Evolutionary conservation across 64 coral and sea anemone genomes (phyloP).

Genomic region (Hydrozoanthus tunicans): DNA sequence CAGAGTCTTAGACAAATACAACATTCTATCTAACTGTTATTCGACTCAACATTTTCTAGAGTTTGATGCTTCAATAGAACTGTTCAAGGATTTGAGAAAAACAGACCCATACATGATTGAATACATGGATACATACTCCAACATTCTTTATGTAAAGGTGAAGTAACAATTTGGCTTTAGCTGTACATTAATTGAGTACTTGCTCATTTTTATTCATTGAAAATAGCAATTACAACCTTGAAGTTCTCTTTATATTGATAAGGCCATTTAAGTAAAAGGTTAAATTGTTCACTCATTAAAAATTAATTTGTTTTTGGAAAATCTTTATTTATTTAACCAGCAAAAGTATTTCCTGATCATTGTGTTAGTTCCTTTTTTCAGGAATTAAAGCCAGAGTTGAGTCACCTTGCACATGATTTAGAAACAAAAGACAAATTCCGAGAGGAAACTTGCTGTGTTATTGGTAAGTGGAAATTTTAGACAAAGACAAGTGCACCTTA

Average conservation of each 20-base stretch:
- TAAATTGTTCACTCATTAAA: no score
- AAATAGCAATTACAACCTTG: no score
- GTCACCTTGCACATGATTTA: slow-evolving; percentile 91
- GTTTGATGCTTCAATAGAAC: slow-evolving; percentile 86
- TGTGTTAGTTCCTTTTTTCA: neutral
- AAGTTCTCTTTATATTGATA: no score
- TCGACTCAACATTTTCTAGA: slow-evolving; percentile 55
- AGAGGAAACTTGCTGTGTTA: slow-evolving; percentile 98
- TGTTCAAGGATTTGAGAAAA: slow-evolving; percentile 85
- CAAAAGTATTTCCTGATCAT: no score
- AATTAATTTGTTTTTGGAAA: no score
- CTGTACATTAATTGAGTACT: no score
- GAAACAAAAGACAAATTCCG: slow-evolving; percentile 90
- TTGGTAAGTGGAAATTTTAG: slow-evolving; percentile 56
- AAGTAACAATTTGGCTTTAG: neutral
- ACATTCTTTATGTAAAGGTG: slow-evolving; percentile 97
- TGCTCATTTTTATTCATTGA: no score
- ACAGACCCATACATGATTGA: slow-evolving; percentile 89
- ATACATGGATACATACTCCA: slow-evolving; percentile 90
- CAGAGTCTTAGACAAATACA: no score
- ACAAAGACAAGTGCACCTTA: neutral
- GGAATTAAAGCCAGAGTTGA: slow-evolving; percentile 96
- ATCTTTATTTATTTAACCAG: no score
- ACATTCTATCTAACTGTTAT: neutral
- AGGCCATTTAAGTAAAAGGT: no score